Evolutionary conservation across 2,797 vertebrate genomes (phyloP), one percentile per base, ranked within the genome.

Genomic region (Mormyrus proboscirostris): DNA sequence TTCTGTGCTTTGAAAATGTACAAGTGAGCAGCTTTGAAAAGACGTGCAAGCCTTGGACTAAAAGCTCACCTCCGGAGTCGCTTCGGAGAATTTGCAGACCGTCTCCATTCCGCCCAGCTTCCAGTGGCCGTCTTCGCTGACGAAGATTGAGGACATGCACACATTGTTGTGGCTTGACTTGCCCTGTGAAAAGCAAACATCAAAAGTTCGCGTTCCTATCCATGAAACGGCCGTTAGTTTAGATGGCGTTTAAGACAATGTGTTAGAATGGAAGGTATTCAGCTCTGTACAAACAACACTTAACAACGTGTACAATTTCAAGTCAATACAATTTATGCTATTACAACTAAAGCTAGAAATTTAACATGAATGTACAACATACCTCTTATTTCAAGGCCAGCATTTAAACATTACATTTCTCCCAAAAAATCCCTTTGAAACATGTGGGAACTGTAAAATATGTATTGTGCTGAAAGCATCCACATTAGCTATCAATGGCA

Each of bases 51-150:
- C 16, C 33, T 57, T 19, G 6, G 29, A 19, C 2, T 59, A 14
- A 55, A 49, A 44, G n/a, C 73, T 92, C 90, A 99, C 98, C 97
- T 99, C 97, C 76, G 97, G 95, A 0, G 97, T 97, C 62, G 98
- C 98, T 95, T 99, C 97, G 19, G 91, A 95, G 92, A 98, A 97
- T 88, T 95, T 97, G 94, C 99, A 99, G 69, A 99, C 97, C 0
- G 97, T 99, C 90, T 99, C 99, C 99, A 99, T 99, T 88, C 97
- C 98, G 88, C 99, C 98, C 62, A 99, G 96, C 92, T 98, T 99
- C 99, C 99, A 99, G 90, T 98, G 98, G 47, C 98, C 98, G 73
- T 99, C 98, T 92, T 99, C 98, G 88, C 98, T 98, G 91, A 99
- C 97, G 93, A 99, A 99, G 33, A 99, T 94, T 0, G 98, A 99